Evolutionary conservation across 2,797 vertebrate species (phyloP), one percentile per base, ranked within the genome.

Genomic region (Anguilla megastoma): DNA sequence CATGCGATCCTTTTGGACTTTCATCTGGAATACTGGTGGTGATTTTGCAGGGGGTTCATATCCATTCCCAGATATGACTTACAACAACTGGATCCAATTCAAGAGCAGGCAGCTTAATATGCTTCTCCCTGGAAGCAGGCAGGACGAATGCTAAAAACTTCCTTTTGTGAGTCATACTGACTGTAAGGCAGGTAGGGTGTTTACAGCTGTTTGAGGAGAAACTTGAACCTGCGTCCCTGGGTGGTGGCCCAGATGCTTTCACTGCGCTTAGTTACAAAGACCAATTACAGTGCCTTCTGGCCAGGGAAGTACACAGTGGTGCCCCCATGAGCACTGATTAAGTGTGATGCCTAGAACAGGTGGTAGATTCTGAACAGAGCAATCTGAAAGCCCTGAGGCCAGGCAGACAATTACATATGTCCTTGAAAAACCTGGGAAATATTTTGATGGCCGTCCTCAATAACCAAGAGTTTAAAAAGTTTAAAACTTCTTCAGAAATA

Each of bases 71-170:
- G 87, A 88, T 82, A 18, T 84, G 54, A 84, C 48, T 60, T 41
- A 69, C 54, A 84, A 69, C 80, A 87, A 41, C 80, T 87, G 87
- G 87, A 63, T 48, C 87, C 48, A n/a, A 58, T 63, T 48, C 82
- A 60, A 84, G 82, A 87, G 27, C 86, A 82, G 79, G 71, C 58
- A 69, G 80, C 56, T 84, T 30, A 84, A 84, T 82, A 58, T 63
- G 50, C 87, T 74, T 82, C 82, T 74, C 50, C 52, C 41, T 69
- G 87, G 80, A 60, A 30, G n/a, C 50, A 41, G 8, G 71, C 12
- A 33, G 10, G 33, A 76, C 33, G 41, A 41, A 76, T 36, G 10
- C 71, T 76, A 41, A 76, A 76, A 36, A 27, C 69, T 58, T 87
- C 82, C 63, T 87, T 87, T 87, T 66, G 66, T 63, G 79, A n/a